Conservation (phyloP, 2,113 vertebrate genomes). For the Myrmecophaga tridactyla region DNA sequence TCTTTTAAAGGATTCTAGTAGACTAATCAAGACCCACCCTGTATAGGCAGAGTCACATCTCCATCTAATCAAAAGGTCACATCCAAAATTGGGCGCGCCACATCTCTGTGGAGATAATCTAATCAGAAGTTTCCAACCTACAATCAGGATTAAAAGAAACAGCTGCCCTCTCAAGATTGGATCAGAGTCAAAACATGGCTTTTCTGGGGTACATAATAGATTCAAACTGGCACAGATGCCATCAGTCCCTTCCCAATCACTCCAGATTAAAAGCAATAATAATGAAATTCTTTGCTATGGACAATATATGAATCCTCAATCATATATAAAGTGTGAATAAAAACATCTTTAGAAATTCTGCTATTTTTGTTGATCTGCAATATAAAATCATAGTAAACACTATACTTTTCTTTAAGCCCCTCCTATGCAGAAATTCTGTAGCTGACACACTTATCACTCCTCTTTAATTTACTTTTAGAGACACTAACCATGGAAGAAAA, state of each 20-base stretch:
- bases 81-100: too few relatives aligned
- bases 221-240: too few relatives aligned
- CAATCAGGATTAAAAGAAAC: too few relatives aligned
- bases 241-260: neutral
- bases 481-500: neutral
- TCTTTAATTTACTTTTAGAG: neutral
- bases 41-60: too few relatives aligned
- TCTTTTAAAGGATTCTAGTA: too few relatives aligned
- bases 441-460: neutral
- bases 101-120: too few relatives aligned
- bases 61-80: too few relatives aligned
- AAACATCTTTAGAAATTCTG: constrained; percentile 2
- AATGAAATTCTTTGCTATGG: neutral
- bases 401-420: neutral
- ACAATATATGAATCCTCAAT: neutral
- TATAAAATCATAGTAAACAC: neutral
- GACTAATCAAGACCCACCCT: too few relatives aligned
- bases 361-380: neutral
- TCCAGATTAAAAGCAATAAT: neutral
- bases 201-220: too few relatives aligned
- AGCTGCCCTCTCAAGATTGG: too few relatives aligned
- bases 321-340: neutral
- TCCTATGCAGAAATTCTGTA: neutral
- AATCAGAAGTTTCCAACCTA: too few relatives aligned
- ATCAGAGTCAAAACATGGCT: too few relatives aligned